These are phyloP conservation scores for Prunella strophiata DNA, from an alignment of 2,797 vertebrate genomes.

Conservation along the genomic window DNA sequence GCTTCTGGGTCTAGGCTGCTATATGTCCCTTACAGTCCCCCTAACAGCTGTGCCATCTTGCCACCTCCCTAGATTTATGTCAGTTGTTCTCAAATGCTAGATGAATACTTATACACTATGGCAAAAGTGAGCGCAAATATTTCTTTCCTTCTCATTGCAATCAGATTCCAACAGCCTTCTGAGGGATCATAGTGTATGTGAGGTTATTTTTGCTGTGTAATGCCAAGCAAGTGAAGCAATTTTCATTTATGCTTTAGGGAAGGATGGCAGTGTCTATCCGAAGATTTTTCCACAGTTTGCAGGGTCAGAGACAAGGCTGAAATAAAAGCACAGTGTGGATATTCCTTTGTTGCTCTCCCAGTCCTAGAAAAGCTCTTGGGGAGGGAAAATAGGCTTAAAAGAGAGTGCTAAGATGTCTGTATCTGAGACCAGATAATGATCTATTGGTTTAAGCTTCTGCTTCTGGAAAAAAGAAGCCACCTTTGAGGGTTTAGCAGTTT, in stretches of 20 bases:
- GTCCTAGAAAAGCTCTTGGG: neutral
- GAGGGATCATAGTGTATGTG: fast-evolving
- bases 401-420: neutral
- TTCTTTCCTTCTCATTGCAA: neutral
- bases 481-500: neutral
- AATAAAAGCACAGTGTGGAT: neutral
- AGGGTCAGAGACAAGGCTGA: neutral
- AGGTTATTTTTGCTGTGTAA: neutral
- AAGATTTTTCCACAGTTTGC: neutral
- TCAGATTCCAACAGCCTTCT: neutral
- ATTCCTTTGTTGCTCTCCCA: neutral
- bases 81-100: neutral
- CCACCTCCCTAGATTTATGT: neutral
- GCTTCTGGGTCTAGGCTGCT: neutral
- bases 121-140: neutral
- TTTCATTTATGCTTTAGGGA: neutral
- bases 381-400: neutral
- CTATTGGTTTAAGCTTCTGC: neutral
- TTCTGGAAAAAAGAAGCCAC: neutral
- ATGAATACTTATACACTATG: neutral
- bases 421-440: neutral
- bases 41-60: neutral
- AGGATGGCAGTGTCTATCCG: neutral
- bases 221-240: neutral
- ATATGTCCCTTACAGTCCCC: neutral